Percentiles rank a stretch among this genome's conserved stretches.
Conservation (phyloP, 2,797 vertebrate species). For the Bradypodion ventrale region DNA sequence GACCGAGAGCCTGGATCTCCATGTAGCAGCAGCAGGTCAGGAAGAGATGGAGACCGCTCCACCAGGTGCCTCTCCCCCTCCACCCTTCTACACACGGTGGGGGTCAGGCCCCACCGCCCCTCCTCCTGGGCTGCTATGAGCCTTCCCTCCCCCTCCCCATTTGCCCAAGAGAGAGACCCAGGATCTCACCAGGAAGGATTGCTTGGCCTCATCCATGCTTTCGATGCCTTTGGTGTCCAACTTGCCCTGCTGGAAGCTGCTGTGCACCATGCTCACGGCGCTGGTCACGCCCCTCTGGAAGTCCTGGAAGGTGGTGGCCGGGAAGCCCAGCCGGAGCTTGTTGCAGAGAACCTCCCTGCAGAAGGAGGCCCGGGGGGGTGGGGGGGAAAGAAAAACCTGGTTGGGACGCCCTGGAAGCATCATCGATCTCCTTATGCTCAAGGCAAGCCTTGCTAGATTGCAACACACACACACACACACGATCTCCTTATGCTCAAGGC, state of each 20-base stretch:
- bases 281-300: constrained; percentile 97
- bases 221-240: constrained; percentile 97
- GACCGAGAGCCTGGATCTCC: background rate
- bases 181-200: constrained; percentile 89
- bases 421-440: background rate
- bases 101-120: too few species aligned
- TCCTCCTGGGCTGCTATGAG: too few species aligned
- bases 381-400: background rate
- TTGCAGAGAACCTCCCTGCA: constrained; percentile 90
- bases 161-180: background rate
- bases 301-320: constrained; percentile 94
- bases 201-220: constrained; percentile 92
- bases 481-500: too few species aligned
- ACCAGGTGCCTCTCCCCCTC: too few species aligned
- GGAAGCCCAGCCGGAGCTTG: constrained; percentile 93
- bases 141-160: too few species aligned
- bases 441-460: background rate
- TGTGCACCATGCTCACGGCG: constrained; percentile 96
- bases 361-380: background rate
- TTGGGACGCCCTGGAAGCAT: too few species aligned
- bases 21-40: too few species aligned
- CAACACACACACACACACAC: too few species aligned
- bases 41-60: background rate
- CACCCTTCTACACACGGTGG: too few species aligned
- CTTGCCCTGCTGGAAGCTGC: constrained; percentile 97